Evolutionary conservation across 2,888 invertebrate species (phyloP), one percentile per base, ranked within the genome.

Genomic region (Heliconius cydno): DNA sequence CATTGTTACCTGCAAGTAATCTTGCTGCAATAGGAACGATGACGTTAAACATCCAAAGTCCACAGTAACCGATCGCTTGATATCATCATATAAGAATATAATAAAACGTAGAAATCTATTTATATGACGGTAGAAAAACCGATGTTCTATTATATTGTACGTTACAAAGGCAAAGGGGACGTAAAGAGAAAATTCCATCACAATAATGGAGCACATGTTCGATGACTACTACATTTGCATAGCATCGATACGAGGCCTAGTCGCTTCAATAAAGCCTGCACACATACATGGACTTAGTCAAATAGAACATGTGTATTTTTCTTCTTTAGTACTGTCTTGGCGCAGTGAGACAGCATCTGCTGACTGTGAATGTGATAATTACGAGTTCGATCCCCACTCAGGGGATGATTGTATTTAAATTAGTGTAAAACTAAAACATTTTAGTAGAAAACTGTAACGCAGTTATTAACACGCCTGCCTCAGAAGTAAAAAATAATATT

Each of bases 181-280:
- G 74, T 68, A 75, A 76, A 63, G 75, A 78, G 80, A 77, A 80
- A 80, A 82, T 78, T 81, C 77, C 71, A 77, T 81, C 76, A 81
- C 76, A 78, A 80, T 81, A 82, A 78, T 78, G 81, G 76, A 76
- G 79, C 82, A 82, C 79, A 79, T 81, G 79, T 78, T 80, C 79
- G 68, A 73, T 77, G 80, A 80, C 82, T 83, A 84, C 84, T 80
- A 83, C 84, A 85, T 85, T 86, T 85, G 84, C 85, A 86, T 85
- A 77, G 71, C 74, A 78, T 76, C 79, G 82, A 79, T 82, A 67
- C 79, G 67, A 66, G 41, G 79, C 71, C 77, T 57, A 79, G 73
- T 68, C 38, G 65, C 34, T 28, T 66, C 76, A 28, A 46, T 71
- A 79, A 79, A 63, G 77, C 73, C 12, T 38, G 22, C 78, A 25